Evolutionary conservation across 2,113 vertebrate species (phyloP).

Genomic region (Potamarius usumacintae): DNA sequence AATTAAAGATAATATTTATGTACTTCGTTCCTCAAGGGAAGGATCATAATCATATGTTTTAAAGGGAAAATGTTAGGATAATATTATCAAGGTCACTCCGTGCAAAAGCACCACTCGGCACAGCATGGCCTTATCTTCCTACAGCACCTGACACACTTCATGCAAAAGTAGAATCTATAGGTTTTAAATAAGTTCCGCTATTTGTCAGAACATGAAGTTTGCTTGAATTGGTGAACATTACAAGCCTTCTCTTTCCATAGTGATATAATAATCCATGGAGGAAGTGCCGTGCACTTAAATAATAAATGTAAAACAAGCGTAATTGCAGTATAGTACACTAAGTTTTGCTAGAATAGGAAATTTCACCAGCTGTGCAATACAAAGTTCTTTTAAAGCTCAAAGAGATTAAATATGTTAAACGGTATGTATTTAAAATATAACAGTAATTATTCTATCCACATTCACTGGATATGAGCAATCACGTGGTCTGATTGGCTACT

Average conservation of each 20-base stretch:
- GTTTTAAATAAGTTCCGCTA: background rate
- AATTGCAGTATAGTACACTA: background rate
- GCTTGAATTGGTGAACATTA: background rate
- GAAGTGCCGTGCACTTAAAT: background rate
- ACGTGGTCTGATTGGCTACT: too few relatives aligned
- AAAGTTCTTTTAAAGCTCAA: background rate
- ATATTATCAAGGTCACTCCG: constrained; percentile 67
- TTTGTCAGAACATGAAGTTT: background rate
- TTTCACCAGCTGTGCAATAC: background rate
- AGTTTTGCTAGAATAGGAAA: background rate
- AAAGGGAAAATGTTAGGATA: constrained; percentile 62
- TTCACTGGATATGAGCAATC: too few relatives aligned
- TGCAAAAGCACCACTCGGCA: constrained; percentile 49
- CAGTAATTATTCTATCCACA: background rate
- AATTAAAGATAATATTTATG: constrained; percentile 49
- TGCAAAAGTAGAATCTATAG: constrained; percentile 15
- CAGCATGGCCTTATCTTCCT: constrained; percentile 51
- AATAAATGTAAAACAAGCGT: background rate
- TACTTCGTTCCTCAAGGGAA: constrained; percentile 36
- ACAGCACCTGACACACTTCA: constrained; percentile 46
- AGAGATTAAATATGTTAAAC: background rate
- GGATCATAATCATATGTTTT: constrained; percentile 45
- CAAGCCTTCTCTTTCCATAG: background rate
- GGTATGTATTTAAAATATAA: background rate
- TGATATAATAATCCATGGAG: background rate